Conservation (phyloP, 2,797 vertebrate genomes). For the Danio kyathit region DNA sequence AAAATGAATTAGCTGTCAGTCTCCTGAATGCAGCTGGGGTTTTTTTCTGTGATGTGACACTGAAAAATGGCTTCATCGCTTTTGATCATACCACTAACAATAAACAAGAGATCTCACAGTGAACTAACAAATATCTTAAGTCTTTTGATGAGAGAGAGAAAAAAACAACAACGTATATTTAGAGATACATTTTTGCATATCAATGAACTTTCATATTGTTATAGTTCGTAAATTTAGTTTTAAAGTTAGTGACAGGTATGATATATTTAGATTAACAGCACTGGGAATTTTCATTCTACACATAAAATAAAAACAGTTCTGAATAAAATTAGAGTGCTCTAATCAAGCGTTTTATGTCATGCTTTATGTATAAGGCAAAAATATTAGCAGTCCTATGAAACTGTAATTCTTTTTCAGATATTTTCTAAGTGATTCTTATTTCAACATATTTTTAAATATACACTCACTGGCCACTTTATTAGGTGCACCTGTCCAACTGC, state of each 20-base stretch:
- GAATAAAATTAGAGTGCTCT: too few relatives aligned
- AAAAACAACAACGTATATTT: not conserved
- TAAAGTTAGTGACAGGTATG: not conserved
- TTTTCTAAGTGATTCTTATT: too few relatives aligned
- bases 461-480: too few relatives aligned
- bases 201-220: not conserved
- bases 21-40: not conserved
- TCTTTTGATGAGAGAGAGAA: not conserved
- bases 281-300: not conserved
- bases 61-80: slow-evolving; percentile 18
- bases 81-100: not conserved
- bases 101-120: not conserved
- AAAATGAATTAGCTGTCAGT: slow-evolving; percentile 19
- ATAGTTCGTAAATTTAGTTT: not conserved
- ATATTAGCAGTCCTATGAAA: too few relatives aligned
- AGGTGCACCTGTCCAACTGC: too few relatives aligned
- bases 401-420: too few relatives aligned
- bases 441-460: too few relatives aligned
- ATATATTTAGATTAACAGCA: not conserved
- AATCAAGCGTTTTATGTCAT: too few relatives aligned
- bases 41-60: not conserved
- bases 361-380: too few relatives aligned
- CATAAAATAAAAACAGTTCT: not conserved
- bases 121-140: slow-evolving; percentile 1
- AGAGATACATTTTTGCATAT: not conserved